Base-by-base conservation (phyloP, 2,113 vertebrate genomes). In the Paramormyrops kingsleyae region DNA sequence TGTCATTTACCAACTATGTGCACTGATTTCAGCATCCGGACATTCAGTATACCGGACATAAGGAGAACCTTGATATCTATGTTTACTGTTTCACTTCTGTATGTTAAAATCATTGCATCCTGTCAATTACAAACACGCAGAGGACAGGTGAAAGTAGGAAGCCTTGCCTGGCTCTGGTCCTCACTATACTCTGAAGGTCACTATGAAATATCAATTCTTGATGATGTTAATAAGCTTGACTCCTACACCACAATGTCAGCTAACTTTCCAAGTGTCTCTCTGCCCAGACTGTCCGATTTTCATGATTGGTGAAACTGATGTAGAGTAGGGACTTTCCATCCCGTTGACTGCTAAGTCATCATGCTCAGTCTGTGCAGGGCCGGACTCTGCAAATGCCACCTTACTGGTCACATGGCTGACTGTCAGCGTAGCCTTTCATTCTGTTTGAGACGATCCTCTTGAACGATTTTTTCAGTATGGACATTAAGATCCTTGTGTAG, bases 11-110 rank as follows among this genome's bases (percentile, higher is more conserved):
- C 12, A 46, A 21, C 27, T 13, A 35, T 2, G 15, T 44, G 31
- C 6, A 6, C 39, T 42, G 15, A 46, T 35, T 31, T 15, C n/a
- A 96, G 91, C 84, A 94, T 96, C 92, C 96, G 87, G 46, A 47
- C 46, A 10, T 9, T 47, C 46, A 74, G 9, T 5, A 74, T 4
- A 74, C 66, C n/a, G 1, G 31, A 27, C n/a, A 74, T 74, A 74
- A 74, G 70, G 15, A 39, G 15, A 17, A 39, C 70, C 70, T 39
- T 35, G 31, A 17, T 39, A 77, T 39, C 35, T 39, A 1, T 62
- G 24, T n/a, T 77, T 42, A 42, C 74, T 42, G 12, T 19, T 80
- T 80, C 35, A 1, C 5, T 39, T 39, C 13, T 80, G 35, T 39
- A 80, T 80, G n/a, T 42, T 80, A 80, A 19, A 80, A 42, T 80